Base-by-base conservation (phyloP, 2,888 invertebrate genomes). In the Palloptera scutellata region DNA sequence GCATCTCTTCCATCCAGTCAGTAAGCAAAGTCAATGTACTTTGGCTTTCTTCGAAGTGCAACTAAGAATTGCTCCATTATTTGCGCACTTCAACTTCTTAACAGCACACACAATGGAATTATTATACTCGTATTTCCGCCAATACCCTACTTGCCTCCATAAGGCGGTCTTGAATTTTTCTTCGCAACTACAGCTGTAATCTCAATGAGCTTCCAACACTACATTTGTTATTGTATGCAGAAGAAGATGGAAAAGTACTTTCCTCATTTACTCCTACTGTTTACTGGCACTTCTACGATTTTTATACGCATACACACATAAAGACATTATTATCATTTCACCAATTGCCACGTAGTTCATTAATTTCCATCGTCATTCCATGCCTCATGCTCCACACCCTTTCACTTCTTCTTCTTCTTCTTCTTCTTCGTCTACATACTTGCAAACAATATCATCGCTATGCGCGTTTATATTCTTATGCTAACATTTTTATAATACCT, bases 51-150 rank as follows among this genome's bases (percentile, higher is more conserved):
- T 52, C 20, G 57, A 11, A 40, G 20, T 40, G 40, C 57, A 30
- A 10, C 20, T 30, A 43, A 55, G 48, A 6, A 61, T 20, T 53
- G 53, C 45, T 43, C 45, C 60, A 60, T 60, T 65, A 53, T 65
- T 65, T 65, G 61, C 54, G 61, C 66, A 61, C 60, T 60, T 61
- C 54, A 66, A 51, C 62, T 66, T 66, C 66, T 62, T 66, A 62
- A 52, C 57, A 62, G 57, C 51, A 17, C 61, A 66, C 61, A 66
- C 66, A 66, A 57, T 62, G 62, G 52, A 17, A 61, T 62, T 66
- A 30, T 48, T 15, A 41, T 17, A 48, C 1, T 43, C 19, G 0
- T 17, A 42, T 13, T n/a, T 17, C 15, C 53, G 12, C 40, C 17
- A 6, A 13, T 2, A 3, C 19, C 10, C 30, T 30, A 30, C n/a